These are phyloP conservation scores for Tenthredo notha DNA, from an alignment of 2,888 invertebrate species.

Conservation along the genomic window DNA sequence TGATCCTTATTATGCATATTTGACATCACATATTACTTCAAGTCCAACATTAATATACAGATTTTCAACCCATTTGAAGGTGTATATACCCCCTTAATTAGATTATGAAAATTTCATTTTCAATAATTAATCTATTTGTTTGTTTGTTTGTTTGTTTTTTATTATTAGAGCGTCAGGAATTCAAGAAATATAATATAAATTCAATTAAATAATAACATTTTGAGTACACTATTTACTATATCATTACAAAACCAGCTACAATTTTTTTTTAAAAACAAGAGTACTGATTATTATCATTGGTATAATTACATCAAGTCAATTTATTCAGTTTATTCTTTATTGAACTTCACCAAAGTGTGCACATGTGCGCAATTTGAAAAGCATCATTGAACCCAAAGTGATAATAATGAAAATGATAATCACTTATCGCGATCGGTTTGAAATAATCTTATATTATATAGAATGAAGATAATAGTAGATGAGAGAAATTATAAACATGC, in stretches of 20 bases:
- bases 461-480: background rate
- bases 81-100: too few species aligned
- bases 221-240: constrained; percentile 7
- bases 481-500: background rate
- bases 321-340: constrained; percentile 5
- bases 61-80: too few species aligned
- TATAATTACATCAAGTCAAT: constrained; percentile 24
- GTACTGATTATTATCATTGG: constrained; percentile 25
- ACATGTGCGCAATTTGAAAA: background rate
- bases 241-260: background rate
- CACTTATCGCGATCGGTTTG: background rate
- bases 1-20: too few species aligned
- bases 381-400: background rate
- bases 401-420: background rate
- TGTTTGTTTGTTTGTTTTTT: too few species aligned
- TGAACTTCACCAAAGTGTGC: constrained; percentile 30
- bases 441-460: background rate
- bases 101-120: too few species aligned
- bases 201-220: constrained; percentile 20
- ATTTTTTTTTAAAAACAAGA: background rate
- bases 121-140: background rate
- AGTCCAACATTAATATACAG: too few species aligned
- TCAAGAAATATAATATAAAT: constrained; percentile 23
- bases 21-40: too few species aligned
- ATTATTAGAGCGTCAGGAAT: background rate